Conservation (phyloP, 2,888 invertebrate species). For the Drosophila barbarae region DNA sequence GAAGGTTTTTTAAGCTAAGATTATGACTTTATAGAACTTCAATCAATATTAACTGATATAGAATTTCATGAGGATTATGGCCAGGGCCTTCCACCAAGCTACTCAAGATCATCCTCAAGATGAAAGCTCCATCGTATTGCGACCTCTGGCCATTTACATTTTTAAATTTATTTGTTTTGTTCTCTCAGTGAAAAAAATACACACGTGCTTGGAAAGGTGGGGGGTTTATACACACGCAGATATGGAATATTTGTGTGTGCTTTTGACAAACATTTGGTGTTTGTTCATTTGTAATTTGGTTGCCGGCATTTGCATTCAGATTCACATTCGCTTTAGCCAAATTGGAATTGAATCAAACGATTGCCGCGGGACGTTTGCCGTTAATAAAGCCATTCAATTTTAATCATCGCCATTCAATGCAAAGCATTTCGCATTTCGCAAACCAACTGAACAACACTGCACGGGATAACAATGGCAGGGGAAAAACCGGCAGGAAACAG, state of each 20-base stretch:
- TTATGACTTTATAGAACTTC: too few species aligned
- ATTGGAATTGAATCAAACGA: constrained; percentile 57
- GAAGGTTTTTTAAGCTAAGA: too few species aligned
- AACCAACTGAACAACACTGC: constrained; percentile 8
- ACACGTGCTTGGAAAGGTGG: neutral
- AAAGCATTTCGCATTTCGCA: constrained; percentile 19
- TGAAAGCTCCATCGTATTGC: too few species aligned
- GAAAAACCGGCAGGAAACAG: constrained; percentile 20
- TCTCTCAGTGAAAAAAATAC: constrained; percentile 8
- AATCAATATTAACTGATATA: too few species aligned
- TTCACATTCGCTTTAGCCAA: constrained; percentile 46
- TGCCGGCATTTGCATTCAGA: constrained; percentile 45
- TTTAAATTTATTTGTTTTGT: neutral
- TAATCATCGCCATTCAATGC: constrained; percentile 59
- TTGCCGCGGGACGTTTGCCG: constrained; percentile 56
- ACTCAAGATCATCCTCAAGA: too few species aligned
- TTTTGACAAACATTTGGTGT: constrained; percentile 55
- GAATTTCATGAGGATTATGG: too few species aligned
- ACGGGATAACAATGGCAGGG: constrained; percentile 9
- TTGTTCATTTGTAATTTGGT: constrained; percentile 51
- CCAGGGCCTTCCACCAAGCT: too few species aligned
- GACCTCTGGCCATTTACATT: neutral
- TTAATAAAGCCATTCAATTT: constrained; percentile 67
- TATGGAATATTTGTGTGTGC: constrained; percentile 29
- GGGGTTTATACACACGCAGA: constrained; percentile 9